Percentiles rank a stretch among this genome's conserved stretches.
Evolutionary conservation across 1,140 invertebrate species (phyloP).

Genomic region (Drosophila jambulina): DNA sequence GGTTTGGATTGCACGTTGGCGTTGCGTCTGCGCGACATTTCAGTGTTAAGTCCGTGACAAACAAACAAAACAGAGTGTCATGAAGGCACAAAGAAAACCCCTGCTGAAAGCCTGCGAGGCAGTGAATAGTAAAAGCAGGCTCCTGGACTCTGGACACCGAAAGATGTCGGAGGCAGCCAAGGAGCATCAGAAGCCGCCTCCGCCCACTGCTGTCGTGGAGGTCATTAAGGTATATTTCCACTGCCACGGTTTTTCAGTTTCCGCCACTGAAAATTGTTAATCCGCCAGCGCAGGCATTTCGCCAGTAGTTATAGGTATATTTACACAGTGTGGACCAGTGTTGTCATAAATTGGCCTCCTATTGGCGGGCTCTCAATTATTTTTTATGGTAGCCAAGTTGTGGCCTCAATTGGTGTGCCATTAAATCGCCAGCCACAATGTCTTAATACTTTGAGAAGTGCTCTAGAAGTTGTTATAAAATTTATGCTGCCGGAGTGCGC

Average conservation of each 20-base stretch:
- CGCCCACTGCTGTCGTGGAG: slow-evolving; percentile 22
- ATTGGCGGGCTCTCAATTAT: slow-evolving; percentile 35
- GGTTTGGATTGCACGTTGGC: slow-evolving; percentile 52
- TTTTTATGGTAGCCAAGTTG: slow-evolving; percentile 41
- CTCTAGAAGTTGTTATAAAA: slow-evolving; percentile 49
- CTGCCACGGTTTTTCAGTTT: neutral
- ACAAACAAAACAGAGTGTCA: slow-evolving; percentile 4
- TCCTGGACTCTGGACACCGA: neutral
- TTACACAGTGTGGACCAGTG: slow-evolving; percentile 11
- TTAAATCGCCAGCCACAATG: slow-evolving; percentile 50
- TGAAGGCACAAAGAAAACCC: slow-evolving; percentile 6
- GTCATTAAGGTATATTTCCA: slow-evolving; percentile 42
- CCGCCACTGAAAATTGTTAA: slow-evolving; percentile 1
- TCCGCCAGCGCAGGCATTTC: slow-evolving; percentile 10
- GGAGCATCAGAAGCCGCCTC: slow-evolving; percentile 10
- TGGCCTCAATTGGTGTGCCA: slow-evolving; percentile 64
- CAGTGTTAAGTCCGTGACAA: slow-evolving; percentile 8
- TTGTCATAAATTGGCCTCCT: slow-evolving; percentile 27
- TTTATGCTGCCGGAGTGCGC: slow-evolving; percentile 60
- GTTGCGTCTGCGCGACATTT: slow-evolving; percentile 52
- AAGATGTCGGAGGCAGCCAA: slow-evolving; percentile 6
- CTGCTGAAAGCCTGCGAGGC: neutral
- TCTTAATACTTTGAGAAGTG: slow-evolving; percentile 38
- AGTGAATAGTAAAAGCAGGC: slow-evolving; percentile 2
- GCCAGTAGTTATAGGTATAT: slow-evolving; percentile 1